Evolutionary conservation across 2,113 vertebrate genomes (phyloP).

Genomic region (Bos javanicus): DNA sequence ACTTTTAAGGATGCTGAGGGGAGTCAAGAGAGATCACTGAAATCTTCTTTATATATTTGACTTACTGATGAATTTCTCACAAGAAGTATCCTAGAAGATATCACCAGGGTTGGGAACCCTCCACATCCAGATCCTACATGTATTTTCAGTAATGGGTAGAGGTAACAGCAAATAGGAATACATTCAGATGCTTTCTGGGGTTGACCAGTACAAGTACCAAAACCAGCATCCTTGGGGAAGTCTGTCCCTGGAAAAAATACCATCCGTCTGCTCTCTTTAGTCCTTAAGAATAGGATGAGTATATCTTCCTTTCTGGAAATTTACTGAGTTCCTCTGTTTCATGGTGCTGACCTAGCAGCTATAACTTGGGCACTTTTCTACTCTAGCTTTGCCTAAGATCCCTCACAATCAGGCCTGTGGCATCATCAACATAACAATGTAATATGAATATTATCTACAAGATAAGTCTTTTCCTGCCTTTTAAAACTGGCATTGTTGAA

Average conservation of each 20-base stretch:
- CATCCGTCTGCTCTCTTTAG: neutral
- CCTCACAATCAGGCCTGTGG: neutral
- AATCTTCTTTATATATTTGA: neutral
- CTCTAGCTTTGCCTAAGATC: neutral
- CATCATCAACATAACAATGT: neutral
- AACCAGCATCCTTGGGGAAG: neutral
- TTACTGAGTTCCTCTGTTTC: neutral
- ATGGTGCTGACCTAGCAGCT: neutral
- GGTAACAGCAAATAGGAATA: neutral
- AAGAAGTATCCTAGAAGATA: neutral
- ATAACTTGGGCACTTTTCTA: neutral
- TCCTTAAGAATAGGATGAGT: neutral
- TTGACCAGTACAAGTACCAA: neutral
- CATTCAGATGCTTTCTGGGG: neutral
- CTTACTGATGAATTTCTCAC: neutral
- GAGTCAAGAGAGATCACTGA: neutral
- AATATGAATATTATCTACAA: neutral
- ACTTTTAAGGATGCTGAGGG: neutral
- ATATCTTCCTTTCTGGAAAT: neutral
- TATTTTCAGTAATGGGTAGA: neutral
- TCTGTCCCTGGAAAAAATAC: neutral
- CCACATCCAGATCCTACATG: neutral
- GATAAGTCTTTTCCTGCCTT: neutral
- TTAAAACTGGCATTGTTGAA: neutral
- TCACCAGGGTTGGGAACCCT: neutral